Evolutionary conservation across 2,888 invertebrate genomes (phyloP), one percentile per base, ranked within the genome.

Genomic region (Eupithecia tripunctaria): DNA sequence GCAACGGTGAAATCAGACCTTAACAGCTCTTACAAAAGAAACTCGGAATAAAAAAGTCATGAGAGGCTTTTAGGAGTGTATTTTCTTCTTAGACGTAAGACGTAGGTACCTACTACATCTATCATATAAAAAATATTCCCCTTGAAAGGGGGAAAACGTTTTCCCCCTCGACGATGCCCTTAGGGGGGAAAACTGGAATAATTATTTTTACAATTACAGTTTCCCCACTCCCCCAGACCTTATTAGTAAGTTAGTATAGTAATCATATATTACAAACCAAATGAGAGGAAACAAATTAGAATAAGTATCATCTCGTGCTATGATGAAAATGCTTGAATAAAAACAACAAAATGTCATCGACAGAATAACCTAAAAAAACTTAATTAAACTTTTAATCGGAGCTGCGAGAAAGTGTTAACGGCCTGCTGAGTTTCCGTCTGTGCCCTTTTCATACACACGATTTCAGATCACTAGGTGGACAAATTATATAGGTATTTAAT

Each of bases 371-470:
- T 56, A 25, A 8, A 56, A 56, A 56, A 56, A 21, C 72, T 76
- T 91, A 91, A 91, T 91, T 91, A 91, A 91, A 91, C 90, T 91
- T 92, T 64, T 64, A 38, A 36, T 63, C 62, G n/a, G 8, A 64
- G 38, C 64, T n/a, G 64, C 38, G 25, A 21, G n/a, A 25, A 41
- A 38, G 64, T 64, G 64, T 64, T 64, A 25, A 64, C 10, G 21
- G 36, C 21, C 38, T 36, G 60, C 36, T 63, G 3, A 25, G 38
- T 14, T 64, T 64, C 12, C 21, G 38, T 64, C 38, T 4, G 64
- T 15, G 38, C 38, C 25, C 25, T 15, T 64, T 64, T 64, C 64
- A 64, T 41, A 38, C 64, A 64, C 12, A 14, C 36, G 64, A 38
- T 38, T 38, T 64, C 56, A 56, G 25, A 56, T 56, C 25, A 21